Percentiles rank a stretch among this genome's conserved stretches.
These are phyloP conservation scores for Tragopan temminckii DNA, from an alignment of 2,797 vertebrate genomes.

Conservation along the genomic window DNA sequence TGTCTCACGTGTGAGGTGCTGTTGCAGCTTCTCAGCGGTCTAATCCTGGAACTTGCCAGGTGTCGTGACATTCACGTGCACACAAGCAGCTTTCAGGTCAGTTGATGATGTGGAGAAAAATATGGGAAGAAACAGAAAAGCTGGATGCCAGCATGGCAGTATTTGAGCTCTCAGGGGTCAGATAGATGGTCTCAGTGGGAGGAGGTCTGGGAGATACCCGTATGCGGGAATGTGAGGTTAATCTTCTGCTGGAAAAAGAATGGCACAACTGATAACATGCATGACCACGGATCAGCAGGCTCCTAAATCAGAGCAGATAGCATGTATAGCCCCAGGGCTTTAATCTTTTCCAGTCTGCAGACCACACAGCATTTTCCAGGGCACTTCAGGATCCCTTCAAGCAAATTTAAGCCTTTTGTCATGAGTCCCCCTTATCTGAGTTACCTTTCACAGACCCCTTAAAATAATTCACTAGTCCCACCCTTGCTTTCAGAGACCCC, in stretches of 20 bases:
- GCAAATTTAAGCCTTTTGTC: background rate
- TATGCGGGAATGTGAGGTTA: background rate
- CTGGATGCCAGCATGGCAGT: background rate
- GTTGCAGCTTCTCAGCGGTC: background rate
- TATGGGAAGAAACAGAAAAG: background rate
- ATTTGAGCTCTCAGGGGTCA: background rate
- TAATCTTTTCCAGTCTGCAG: background rate
- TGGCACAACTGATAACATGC: background rate
- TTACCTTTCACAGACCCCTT: background rate
- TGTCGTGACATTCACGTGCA: background rate
- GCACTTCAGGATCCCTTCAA: background rate
- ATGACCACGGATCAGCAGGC: background rate
- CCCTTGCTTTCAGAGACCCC: background rate
- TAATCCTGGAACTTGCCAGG: background rate
- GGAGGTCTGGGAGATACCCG: background rate
- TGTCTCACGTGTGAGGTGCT: background rate
- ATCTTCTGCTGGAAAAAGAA: background rate
- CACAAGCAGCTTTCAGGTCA: background rate
- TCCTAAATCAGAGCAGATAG: constrained; percentile 1
- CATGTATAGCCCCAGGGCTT: background rate
- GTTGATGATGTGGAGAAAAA: background rate
- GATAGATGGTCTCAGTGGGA: background rate
- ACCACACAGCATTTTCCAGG: background rate
- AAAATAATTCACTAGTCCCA: background rate
- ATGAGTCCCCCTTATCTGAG: background rate